phyloP scores from a whole-genome alignment of 2,797 vertebrate genomes.

The Astyanax mexicanus region DNA sequence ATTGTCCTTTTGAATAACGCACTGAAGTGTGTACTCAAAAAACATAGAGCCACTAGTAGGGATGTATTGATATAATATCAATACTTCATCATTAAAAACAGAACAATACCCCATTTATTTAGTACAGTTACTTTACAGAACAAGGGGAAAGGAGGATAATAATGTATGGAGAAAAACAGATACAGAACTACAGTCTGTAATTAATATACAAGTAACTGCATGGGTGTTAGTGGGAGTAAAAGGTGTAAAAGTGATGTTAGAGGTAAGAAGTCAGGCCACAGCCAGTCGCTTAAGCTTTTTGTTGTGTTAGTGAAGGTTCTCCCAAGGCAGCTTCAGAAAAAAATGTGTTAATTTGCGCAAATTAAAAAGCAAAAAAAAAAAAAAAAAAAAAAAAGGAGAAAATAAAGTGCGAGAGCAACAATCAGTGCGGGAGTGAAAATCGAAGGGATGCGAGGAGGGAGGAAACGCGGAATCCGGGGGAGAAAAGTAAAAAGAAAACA shows the following conservation, averaged over 20 bases:
- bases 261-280: constrained; percentile 12
- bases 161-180: no score
- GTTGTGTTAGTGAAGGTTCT: constrained; percentile 18
- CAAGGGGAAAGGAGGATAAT: no score
- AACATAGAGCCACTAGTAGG: no score
- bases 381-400: constrained; percentile 34
- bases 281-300: background rate
- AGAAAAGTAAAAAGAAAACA: constrained; percentile 29
- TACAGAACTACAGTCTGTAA: no score
- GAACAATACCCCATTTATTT: no score
- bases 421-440: constrained; percentile 37
- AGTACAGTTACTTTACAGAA: no score
- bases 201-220: background rate
- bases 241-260: no score
- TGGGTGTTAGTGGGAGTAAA: background rate
- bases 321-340: constrained; percentile 24
- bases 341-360: constrained; percentile 44
- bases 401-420: constrained; percentile 38
- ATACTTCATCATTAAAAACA: no score
- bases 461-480: constrained; percentile 13
- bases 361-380: constrained; percentile 35
- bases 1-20: no score
- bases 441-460: constrained; percentile 17
- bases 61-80: no score
- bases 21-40: no score